Evolutionary conservation across 2,888 invertebrate species (phyloP).

Genomic region (Ryuthela nishihirai): DNA sequence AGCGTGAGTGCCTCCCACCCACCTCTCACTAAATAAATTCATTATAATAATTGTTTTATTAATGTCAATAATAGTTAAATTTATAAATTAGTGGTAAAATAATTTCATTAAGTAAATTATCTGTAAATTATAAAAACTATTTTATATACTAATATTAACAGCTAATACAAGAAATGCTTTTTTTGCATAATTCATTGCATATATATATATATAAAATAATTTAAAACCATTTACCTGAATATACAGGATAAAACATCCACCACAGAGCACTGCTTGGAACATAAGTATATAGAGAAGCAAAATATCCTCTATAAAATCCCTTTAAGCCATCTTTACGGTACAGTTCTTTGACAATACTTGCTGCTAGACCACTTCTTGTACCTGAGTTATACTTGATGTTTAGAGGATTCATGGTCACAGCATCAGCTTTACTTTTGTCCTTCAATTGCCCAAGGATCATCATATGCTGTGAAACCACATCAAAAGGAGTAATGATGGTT

Average conservation of each 20-base stretch:
- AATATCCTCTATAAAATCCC: constrained; percentile 92
- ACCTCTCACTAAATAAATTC: too few species aligned
- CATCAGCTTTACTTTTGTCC: constrained; percentile 14
- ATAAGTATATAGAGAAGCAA: constrained; percentile 85
- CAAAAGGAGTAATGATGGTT: constrained; percentile 93
- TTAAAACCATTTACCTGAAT: constrained; percentile 69
- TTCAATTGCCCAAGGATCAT: constrained; percentile 75
- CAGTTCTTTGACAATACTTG: constrained; percentile 66
- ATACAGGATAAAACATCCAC: constrained; percentile 93
- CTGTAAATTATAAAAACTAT: too few species aligned
- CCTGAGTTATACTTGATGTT: constrained; percentile 17
- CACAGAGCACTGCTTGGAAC: constrained; percentile 96
- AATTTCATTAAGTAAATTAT: too few species aligned
- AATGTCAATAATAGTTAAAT: too few species aligned
- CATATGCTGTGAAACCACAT: constrained; percentile 92
- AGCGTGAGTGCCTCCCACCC: too few species aligned
- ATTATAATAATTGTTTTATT: too few species aligned
- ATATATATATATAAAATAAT: not conserved
- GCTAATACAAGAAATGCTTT: too few species aligned
- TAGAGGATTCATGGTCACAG: constrained; percentile 25
- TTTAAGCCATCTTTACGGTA: constrained; percentile 73
- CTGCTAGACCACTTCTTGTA: constrained; percentile 26
- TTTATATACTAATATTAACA: too few species aligned
- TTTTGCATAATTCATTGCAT: not conserved
- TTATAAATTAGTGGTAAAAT: too few species aligned